Percentiles rank a stretch among this genome's conserved stretches.
Conservation (phyloP, 2,888 invertebrate species). For the Mythimna albipuncta region DNA sequence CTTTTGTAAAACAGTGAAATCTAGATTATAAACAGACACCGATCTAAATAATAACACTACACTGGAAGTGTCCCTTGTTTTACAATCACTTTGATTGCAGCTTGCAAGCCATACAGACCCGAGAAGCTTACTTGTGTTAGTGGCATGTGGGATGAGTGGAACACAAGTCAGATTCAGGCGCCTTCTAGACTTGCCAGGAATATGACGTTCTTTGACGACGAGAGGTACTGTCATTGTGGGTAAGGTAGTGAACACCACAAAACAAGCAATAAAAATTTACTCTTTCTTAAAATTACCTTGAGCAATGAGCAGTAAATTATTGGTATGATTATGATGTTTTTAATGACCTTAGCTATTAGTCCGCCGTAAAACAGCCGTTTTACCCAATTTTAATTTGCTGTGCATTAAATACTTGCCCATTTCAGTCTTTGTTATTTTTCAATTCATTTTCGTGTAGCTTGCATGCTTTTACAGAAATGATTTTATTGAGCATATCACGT, state of each 20-base stretch:
- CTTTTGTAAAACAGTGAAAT: constrained; percentile 33
- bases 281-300: constrained; percentile 57
- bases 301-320: constrained; percentile 48
- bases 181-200: constrained; percentile 50
- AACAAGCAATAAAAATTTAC: constrained; percentile 34
- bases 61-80: constrained; percentile 47
- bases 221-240: constrained; percentile 14
- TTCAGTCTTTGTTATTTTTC: constrained; percentile 3
- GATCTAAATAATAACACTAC: constrained; percentile 46
- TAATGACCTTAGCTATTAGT: constrained; percentile 10
- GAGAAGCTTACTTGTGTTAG: constrained; percentile 54
- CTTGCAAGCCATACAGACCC: constrained; percentile 42
- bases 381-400: neutral
- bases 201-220: constrained; percentile 36
- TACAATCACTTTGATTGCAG: constrained; percentile 41
- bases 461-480: neutral
- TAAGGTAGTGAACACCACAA: constrained; percentile 20
- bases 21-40: constrained; percentile 50
- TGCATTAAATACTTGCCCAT: constrained; percentile 7
- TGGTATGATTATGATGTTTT: constrained; percentile 13
- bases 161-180: constrained; percentile 54
- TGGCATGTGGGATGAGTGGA: constrained; percentile 5
- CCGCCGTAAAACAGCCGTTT: neutral
- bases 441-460: neutral
- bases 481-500: constrained; percentile 9